These are phyloP conservation scores for Agrochola lychnidis DNA, from an alignment of 2,888 invertebrate genomes.

Conservation along the genomic window DNA sequence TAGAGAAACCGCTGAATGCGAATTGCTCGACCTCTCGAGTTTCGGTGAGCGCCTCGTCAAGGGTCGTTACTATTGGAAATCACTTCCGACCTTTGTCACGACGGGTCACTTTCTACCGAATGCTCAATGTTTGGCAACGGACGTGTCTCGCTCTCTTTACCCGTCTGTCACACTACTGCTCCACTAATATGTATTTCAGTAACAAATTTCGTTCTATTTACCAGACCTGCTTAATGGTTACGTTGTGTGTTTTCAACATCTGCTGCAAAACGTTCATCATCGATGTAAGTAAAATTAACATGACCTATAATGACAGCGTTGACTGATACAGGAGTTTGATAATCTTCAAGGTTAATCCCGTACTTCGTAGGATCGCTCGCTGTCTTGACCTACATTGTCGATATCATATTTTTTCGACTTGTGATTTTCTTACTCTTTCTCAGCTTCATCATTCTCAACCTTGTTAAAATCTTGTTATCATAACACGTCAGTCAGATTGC, in stretches of 20 bases:
- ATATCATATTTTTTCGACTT: slow-evolving; percentile 11
- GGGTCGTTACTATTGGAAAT: slow-evolving; percentile 86
- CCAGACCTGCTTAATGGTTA: slow-evolving; percentile 41
- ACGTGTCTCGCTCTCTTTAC: slow-evolving; percentile 81
- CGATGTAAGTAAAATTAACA: slow-evolving; percentile 40
- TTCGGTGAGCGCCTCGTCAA: slow-evolving; percentile 76
- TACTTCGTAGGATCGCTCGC: slow-evolving; percentile 16
- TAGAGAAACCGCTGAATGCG: slow-evolving; percentile 70
- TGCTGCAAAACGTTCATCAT: slow-evolving; percentile 44
- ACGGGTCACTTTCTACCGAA: slow-evolving; percentile 83
- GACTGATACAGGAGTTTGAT: slow-evolving; percentile 30
- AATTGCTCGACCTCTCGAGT: slow-evolving; percentile 63
- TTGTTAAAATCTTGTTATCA: slow-evolving; percentile 21
- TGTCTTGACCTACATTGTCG: slow-evolving; percentile 38
- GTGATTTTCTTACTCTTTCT: slow-evolving; percentile 43
- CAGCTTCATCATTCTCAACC: slow-evolving; percentile 4
- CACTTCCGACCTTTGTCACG: slow-evolving; percentile 89
- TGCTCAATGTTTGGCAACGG: slow-evolving; percentile 73
- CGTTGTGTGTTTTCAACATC: slow-evolving; percentile 44
- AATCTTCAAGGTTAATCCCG: slow-evolving; percentile 15
- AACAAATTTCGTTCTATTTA: slow-evolving; percentile 57
- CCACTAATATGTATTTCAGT: slow-evolving; percentile 60
- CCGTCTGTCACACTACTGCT: slow-evolving; percentile 59
- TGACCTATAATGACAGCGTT: slow-evolving; percentile 37
- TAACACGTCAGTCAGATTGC: background rate